Evolutionary conservation across 2,797 vertebrate genomes (phyloP).

Genomic region (Merluccius polli): DNA sequence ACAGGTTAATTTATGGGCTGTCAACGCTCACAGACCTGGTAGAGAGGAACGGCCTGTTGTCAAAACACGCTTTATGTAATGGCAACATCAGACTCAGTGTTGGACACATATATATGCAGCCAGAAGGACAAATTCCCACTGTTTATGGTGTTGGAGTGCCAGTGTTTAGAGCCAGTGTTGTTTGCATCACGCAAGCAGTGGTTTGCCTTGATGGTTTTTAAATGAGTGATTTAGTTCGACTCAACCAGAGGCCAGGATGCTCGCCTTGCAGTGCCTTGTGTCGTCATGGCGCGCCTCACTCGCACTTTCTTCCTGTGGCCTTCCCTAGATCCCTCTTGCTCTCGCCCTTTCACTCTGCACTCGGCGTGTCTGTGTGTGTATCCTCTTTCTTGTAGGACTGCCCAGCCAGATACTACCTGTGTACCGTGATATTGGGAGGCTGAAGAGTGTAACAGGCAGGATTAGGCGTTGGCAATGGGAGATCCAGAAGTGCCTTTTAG

Average conservation of each 20-base stretch:
- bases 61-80: not conserved
- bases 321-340: not conserved
- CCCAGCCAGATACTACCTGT: not conserved
- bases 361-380: not conserved
- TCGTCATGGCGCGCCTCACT: not conserved
- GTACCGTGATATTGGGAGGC: not conserved
- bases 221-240: not conserved
- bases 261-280: not conserved
- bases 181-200: not conserved
- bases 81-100: constrained; percentile 2
- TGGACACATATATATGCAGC: not conserved
- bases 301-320: not conserved
- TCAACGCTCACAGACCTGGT: not conserved
- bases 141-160: not conserved
- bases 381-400: not conserved
- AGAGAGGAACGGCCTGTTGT: constrained; percentile 8
- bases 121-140: not conserved
- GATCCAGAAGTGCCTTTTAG: constrained; percentile 57
- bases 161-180: not conserved
- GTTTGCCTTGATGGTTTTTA: not conserved
- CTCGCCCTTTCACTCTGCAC: not conserved
- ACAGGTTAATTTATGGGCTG: constrained; percentile 9
- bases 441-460: constrained; percentile 49
- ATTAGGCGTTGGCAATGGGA: constrained; percentile 45
- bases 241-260: not conserved